These are phyloP conservation scores for Tanaodytes sp. DNA, from an alignment of 2,888 invertebrate species.

Conservation along the genomic window DNA sequence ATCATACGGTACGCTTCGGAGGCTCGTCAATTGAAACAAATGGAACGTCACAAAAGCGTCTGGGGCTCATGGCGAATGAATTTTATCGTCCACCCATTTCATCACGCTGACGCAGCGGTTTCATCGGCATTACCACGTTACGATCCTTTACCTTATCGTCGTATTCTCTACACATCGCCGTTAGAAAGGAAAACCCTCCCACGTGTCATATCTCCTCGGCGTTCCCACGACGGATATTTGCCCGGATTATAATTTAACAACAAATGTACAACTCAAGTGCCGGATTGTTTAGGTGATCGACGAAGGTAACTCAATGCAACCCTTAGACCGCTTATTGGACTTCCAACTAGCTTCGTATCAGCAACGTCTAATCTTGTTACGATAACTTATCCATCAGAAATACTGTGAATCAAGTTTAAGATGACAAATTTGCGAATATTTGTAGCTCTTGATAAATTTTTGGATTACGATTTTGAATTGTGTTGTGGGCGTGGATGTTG, in stretches of 20 bases:
- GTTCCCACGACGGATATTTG: constrained; percentile 45
- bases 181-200: constrained; percentile 52
- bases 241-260: constrained; percentile 51
- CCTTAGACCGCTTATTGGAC: no score
- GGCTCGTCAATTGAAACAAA: constrained; percentile 68
- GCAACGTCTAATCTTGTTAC: no score
- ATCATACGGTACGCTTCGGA: no score
- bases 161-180: constrained; percentile 53
- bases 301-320: not conserved
- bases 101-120: constrained; percentile 62
- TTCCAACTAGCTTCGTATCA: no score
- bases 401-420: no score
- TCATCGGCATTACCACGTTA: constrained; percentile 65
- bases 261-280: constrained; percentile 46
- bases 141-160: constrained; percentile 64
- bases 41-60: constrained; percentile 67
- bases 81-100: constrained; percentile 69
- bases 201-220: constrained; percentile 45
- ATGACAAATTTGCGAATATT: no score
- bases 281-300: constrained; percentile 30
- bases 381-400: no score
- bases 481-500: no score
- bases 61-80: constrained; percentile 62
- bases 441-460: no score
- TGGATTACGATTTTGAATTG: no score